Base-by-base conservation (phyloP, 92 coral and sea anemone genomes). In the Epizoanthus illoricatus region DNA sequence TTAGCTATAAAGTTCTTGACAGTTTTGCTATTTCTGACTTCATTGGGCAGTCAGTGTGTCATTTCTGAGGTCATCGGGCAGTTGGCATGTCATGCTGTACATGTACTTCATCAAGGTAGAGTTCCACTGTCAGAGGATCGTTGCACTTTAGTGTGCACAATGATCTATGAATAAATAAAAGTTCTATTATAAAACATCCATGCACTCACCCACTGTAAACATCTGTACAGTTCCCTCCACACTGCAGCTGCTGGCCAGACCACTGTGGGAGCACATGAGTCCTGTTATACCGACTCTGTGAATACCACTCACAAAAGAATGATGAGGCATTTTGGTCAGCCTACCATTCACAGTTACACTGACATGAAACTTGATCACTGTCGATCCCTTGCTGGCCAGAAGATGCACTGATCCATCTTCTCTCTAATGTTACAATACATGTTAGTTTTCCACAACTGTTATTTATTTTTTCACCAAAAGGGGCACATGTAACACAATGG, bases 271-370 rank as follows among this genome's bases (percentile, higher is more conserved):
- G 65, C 91, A 83, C 3, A 76, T 60, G 41, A 91, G 70, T 21
- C 92, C 94, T 36, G 92, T 85, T 47, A 91, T 87, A 6, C 82
- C 85, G 76, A 91, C 55, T 67, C 86, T 73, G 76, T 91, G 94
- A 40, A 88, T 75, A 55, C 89, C 88, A 42, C 66, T 78, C 43
- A 78, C 82, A 78, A 78, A 63, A 59, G 55, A 78, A 20, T 78
- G 82, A 54, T 78, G 82, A 6, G 82, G 82, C 59, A 78, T 78
- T 63, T 64, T 28, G 16, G 19, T 43, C 61, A 78, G 71, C 24
- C 23, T 45, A 15, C 82, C 82, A 45, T 63, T 64, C 61, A 78
- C 47, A 42, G 71, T 63, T 9, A 52, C 15, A 12, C 23, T 63
- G 60, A 78, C 24, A 15, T 63, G 24, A 45, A 78, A 78, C 72